Evolutionary conservation across 2,113 vertebrate genomes (phyloP).

Genomic region (Erythrolamprus reginae): DNA sequence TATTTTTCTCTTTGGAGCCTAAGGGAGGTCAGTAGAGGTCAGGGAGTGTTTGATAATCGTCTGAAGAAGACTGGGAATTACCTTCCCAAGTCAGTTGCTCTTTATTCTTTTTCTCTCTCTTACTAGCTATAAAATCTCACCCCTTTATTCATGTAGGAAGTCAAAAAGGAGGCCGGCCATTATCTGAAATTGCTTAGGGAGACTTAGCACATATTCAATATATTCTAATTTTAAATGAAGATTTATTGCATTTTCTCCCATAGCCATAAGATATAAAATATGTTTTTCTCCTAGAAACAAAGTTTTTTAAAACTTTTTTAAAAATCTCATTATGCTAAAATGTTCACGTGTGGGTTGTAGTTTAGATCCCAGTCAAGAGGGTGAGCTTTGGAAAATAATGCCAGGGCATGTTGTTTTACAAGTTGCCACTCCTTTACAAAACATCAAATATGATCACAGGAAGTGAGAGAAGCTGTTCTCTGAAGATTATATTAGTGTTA

Average conservation of each 20-base stretch:
- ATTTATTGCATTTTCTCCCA: not conserved
- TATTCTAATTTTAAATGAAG: not conserved
- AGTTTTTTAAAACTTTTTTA: not conserved
- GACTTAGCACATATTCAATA: not conserved
- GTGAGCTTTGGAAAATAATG: not conserved
- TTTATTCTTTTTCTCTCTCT: not conserved
- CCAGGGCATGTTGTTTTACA: not conserved
- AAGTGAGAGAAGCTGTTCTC: not conserved
- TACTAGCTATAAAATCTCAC: not conserved
- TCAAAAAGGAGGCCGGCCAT: not conserved
- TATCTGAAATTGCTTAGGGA: not conserved
- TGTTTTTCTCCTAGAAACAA: not conserved
- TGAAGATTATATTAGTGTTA: not conserved
- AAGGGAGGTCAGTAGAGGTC: constrained; percentile 21
- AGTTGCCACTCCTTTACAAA: not conserved
- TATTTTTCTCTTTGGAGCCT: constrained; percentile 14
- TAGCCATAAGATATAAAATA: too few relatives aligned
- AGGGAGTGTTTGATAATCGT: constrained; percentile 13
- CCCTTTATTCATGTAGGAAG: not conserved
- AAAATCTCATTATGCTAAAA: not conserved
- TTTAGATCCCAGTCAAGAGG: not conserved
- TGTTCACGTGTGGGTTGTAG: not conserved
- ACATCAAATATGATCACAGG: not conserved
- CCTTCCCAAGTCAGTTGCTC: not conserved
- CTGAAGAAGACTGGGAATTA: constrained; percentile 17